These are phyloP conservation scores for Pachyrhynchus sulphureomaculatus DNA, from an alignment of 1,140 invertebrate genomes.

Conservation along the genomic window DNA sequence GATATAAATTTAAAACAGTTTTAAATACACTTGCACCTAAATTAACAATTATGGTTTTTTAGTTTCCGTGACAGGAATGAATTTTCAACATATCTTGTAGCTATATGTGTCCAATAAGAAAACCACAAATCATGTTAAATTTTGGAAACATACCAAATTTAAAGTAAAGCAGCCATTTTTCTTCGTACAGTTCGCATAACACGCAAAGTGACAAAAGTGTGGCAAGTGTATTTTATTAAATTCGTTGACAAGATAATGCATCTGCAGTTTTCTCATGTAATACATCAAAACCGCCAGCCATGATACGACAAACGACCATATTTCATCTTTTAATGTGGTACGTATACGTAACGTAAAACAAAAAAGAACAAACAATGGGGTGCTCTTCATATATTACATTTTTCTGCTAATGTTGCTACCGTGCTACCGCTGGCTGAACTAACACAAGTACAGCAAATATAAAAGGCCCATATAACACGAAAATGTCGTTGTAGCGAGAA, in stretches of 20 bases:
- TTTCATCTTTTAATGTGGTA: slow-evolving; percentile 36
- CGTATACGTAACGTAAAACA: slow-evolving; percentile 31
- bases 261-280: slow-evolving; percentile 29
- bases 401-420: slow-evolving; percentile 35
- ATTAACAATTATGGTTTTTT: background rate
- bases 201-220: slow-evolving; percentile 17
- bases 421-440: slow-evolving; percentile 3
- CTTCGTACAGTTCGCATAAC: background rate
- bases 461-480: slow-evolving; percentile 34
- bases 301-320: slow-evolving; percentile 26
- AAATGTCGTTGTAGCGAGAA: slow-evolving; percentile 36
- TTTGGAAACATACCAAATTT: slow-evolving; percentile 25
- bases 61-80: background rate
- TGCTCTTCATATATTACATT: slow-evolving; percentile 36
- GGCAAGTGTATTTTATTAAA: slow-evolving; percentile 28
- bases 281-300: slow-evolving; percentile 24
- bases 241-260: slow-evolving; percentile 32
- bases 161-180: slow-evolving; percentile 17
- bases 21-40: too few species aligned
- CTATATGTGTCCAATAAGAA: slow-evolving; percentile 10
- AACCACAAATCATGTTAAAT: slow-evolving; percentile 10
- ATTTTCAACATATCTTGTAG: slow-evolving; percentile 5
- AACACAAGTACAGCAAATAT: slow-evolving; percentile 31
- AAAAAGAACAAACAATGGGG: slow-evolving; percentile 35
- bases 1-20: too few species aligned